A percentile compares a stretch with the other conserved stretches of the same genome.
Conservation (phyloP, 2,888 invertebrate genomes). For the Tenthredo distinguenda region DNA sequence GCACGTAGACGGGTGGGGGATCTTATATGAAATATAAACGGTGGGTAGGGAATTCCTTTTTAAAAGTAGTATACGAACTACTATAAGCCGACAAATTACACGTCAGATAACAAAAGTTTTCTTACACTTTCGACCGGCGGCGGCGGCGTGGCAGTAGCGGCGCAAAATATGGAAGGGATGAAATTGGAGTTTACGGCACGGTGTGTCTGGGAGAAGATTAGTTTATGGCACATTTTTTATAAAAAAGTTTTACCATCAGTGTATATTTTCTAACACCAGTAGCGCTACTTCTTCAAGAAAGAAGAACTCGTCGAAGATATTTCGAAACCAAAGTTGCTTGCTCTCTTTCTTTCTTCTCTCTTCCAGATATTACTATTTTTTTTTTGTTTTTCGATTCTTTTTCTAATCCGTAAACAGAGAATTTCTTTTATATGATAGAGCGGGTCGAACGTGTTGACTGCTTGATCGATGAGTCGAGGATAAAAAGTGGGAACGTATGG, state of each 20-base stretch:
- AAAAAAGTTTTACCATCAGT: not conserved
- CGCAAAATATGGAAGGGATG: not conserved
- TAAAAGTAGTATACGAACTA: not conserved
- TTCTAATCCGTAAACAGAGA: not conserved
- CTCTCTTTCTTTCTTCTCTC: not conserved
- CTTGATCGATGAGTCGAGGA: not conserved
- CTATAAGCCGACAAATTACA: slow-evolving; percentile 2
- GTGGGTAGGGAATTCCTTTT: not conserved
- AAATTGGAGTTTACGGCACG: not conserved
- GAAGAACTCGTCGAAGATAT: not conserved
- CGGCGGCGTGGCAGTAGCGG: not conserved
- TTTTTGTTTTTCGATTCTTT: not conserved
- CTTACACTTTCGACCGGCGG: not conserved
- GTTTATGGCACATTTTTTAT: not conserved
- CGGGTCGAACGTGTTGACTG: not conserved
- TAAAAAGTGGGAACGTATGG: not conserved
- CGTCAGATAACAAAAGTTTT: slow-evolving; percentile 2
- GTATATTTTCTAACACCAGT: not conserved
- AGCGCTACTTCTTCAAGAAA: not conserved
- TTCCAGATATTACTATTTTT: not conserved
- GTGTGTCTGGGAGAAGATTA: not conserved
- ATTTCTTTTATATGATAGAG: not conserved
- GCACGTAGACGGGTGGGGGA: not conserved
- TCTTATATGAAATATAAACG: not conserved
- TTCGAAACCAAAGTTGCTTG: not conserved